Percentiles rank a stretch among this genome's conserved stretches.
Evolutionary conservation across 2,113 vertebrate species (phyloP).

Genomic region (Leuciscus idus): DNA sequence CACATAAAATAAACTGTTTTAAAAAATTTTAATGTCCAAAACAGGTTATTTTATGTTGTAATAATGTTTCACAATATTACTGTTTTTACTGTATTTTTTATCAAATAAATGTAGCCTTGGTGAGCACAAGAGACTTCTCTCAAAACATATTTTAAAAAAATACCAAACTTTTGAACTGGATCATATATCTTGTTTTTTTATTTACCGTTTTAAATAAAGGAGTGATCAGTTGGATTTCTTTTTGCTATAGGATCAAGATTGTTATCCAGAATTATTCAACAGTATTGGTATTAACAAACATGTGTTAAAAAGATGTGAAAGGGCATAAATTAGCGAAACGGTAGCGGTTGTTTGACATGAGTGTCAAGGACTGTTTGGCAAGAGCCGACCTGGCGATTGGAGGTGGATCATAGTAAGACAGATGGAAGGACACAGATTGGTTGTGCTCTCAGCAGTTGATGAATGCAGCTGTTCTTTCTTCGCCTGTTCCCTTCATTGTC

Average conservation of each 20-base stretch:
- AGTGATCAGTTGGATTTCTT: neutral
- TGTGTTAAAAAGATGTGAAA: neutral
- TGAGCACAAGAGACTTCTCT: no score
- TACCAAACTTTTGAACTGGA: neutral
- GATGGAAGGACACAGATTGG: slow-evolving; percentile 43
- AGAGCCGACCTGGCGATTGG: neutral
- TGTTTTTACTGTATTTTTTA: no score
- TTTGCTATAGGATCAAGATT: neutral
- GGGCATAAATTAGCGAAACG: neutral
- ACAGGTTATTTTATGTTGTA: no score
- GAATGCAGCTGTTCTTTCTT: slow-evolving; percentile 43
- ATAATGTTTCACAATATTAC: no score
- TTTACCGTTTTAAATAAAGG: neutral
- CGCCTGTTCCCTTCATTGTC: slow-evolving; percentile 31
- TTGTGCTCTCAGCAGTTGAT: slow-evolving; percentile 42
- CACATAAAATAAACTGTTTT: no score
- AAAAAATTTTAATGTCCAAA: no score
- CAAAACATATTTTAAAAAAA: no score
- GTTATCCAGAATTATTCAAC: neutral
- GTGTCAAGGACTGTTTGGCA: slow-evolving; percentile 32
- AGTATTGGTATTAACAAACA: neutral
- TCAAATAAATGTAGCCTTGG: no score
- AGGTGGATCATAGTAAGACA: slow-evolving; percentile 20
- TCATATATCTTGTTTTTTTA: neutral
- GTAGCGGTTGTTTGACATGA: neutral